These are phyloP conservation scores for Heliconius aoede DNA, from an alignment of 2,888 invertebrate species.

Conservation along the genomic window DNA sequence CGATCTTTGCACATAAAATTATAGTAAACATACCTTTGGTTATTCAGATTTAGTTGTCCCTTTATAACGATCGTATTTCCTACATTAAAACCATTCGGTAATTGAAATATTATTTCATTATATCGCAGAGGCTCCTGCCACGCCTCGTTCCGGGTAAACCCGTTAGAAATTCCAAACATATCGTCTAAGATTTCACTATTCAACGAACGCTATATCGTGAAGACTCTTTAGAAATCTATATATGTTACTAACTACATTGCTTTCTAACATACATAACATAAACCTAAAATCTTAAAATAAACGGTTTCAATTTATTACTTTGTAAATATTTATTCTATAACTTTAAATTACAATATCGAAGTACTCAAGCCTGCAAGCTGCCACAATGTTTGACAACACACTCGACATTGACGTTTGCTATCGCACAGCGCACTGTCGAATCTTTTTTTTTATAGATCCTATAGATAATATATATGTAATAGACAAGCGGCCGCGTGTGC, in stretches of 20 bases:
- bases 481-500: neutral
- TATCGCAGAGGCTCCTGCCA: neutral
- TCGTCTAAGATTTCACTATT: neutral
- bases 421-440: neutral
- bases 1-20: neutral
- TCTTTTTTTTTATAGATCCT: neutral
- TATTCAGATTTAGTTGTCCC: neutral
- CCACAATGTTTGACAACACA: neutral
- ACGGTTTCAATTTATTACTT: neutral
- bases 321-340: neutral
- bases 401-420: conserved; percentile 6
- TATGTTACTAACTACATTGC: too few species aligned
- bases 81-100: neutral
- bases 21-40: neutral
- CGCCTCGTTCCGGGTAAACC: neutral
- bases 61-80: neutral
- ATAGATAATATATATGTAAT: neutral
- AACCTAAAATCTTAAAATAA: neutral
- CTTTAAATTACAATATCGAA: neutral
- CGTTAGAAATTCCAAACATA: conserved; percentile 1
- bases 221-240: neutral
- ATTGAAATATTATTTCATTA: conserved; percentile 5
- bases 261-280: neutral
- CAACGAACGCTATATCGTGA: neutral
- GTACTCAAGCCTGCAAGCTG: neutral